A percentile compares a stretch with the other conserved stretches of the same genome.
Evolutionary conservation across 2,888 invertebrate genomes (phyloP).

Genomic region (Herminia tarsipennalis): DNA sequence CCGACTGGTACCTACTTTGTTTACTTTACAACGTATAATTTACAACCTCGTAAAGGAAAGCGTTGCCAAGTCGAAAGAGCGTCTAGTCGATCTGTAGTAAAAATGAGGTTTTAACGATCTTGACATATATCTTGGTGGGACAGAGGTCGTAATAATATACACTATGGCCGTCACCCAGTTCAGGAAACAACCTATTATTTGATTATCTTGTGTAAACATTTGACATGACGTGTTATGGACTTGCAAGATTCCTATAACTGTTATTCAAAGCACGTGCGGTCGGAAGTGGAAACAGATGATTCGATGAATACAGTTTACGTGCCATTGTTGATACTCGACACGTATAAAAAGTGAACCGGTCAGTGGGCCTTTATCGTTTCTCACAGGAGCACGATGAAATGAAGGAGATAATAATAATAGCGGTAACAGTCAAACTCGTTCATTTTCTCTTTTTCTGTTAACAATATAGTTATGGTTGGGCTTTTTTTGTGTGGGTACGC

Average conservation of each 20-base stretch:
- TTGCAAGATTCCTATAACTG: constrained; percentile 29
- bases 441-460: constrained; percentile 79
- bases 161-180: background rate
- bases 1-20: constrained; percentile 27
- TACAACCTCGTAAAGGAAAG: constrained; percentile 25
- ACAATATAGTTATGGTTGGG: constrained; percentile 78
- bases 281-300: constrained; percentile 72
- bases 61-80: constrained; percentile 25
- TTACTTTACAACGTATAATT: constrained; percentile 22
- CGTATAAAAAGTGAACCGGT: constrained; percentile 83
- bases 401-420: constrained; percentile 80
- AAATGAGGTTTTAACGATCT: constrained; percentile 19
- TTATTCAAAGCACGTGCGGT: constrained; percentile 62
- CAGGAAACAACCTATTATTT: constrained; percentile 11
- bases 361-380: constrained; percentile 77
- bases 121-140: constrained; percentile 20
- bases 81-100: constrained; percentile 17
- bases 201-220: constrained; percentile 13
- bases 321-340: constrained; percentile 80
- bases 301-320: constrained; percentile 80
- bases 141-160: no score
- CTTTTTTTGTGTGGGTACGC: constrained; percentile 82
- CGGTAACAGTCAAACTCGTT: constrained; percentile 83
- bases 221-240: constrained; percentile 16
- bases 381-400: constrained; percentile 76